Conservation (phyloP, 1,140 invertebrate genomes). For the Popillia japonica region DNA sequence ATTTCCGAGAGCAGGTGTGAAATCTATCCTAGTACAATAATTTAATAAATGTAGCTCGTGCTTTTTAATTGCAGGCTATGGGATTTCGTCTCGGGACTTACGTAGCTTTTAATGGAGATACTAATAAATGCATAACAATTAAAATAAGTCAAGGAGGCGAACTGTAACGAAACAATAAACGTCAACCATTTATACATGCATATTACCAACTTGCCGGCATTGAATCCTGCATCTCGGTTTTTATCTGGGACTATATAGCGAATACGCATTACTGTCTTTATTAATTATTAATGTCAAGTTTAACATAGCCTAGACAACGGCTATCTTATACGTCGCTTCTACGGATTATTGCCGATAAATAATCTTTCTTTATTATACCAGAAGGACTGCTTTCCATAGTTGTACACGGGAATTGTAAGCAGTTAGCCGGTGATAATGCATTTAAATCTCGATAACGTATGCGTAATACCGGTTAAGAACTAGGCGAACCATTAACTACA, state of each 20-base stretch:
- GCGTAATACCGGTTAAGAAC: not conserved
- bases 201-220: not conserved
- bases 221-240: not conserved
- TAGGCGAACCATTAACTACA: not conserved
- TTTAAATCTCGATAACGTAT: constrained; percentile 9
- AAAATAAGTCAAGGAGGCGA: no score
- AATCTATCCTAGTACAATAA: constrained; percentile 5
- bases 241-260: not conserved
- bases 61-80: not conserved
- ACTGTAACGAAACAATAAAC: not conserved
- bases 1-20: constrained; percentile 27
- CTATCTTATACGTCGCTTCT: not conserved
- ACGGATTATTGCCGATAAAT: constrained; percentile 14
- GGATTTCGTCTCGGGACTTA: not conserved
- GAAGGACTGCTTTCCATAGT: not conserved
- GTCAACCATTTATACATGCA: not conserved
- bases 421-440: not conserved
- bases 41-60: not conserved
- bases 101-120: not conserved
- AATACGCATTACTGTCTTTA: constrained; percentile 18
- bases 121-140: no score
- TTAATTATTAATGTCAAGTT: constrained; percentile 12
- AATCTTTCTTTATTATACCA: constrained; percentile 11
- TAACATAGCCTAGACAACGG: not conserved
- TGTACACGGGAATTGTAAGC: not conserved